These are phyloP conservation scores for Micrasema minimum DNA, from an alignment of 1,140 invertebrate species.

Conservation along the genomic window DNA sequence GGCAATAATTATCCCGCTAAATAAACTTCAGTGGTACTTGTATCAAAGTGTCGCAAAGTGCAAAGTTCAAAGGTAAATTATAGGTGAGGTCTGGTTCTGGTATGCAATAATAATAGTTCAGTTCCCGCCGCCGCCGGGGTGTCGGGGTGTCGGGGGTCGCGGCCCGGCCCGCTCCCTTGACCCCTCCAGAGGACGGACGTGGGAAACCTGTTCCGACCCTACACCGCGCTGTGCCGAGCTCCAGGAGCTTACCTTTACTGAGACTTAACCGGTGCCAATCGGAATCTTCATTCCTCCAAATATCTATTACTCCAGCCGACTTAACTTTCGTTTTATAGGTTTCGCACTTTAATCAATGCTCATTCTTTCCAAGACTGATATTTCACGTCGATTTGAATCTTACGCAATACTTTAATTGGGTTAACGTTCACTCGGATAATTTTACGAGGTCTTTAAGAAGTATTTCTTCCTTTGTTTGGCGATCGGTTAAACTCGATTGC, in stretches of 20 bases:
- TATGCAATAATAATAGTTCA: conserved; percentile 22
- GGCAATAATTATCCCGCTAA: no score
- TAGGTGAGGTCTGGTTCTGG: conserved; percentile 7
- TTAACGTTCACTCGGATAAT: conserved; percentile 9
- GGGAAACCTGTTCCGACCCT: conserved; percentile 13
- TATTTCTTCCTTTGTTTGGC: conserved; percentile 18
- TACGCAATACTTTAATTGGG: conserved; percentile 7
- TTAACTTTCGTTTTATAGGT: background rate
- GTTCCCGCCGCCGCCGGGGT: background rate
- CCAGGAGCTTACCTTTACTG: no score
- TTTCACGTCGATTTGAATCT: background rate
- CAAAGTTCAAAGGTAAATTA: conserved; percentile 8
- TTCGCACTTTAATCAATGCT: background rate
- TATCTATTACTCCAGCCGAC: background rate
- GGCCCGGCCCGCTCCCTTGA: conserved; percentile 1
- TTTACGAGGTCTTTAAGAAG: background rate
- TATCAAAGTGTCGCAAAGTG: background rate
- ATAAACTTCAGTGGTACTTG: background rate
- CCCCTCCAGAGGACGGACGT: background rate
- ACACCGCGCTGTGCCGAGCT: no score
- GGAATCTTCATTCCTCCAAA: background rate
- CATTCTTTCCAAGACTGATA: background rate
- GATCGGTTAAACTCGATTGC: conserved; percentile 1
- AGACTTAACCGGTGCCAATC: background rate
- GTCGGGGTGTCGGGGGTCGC: conserved; percentile 3